Evolutionary conservation across 2,888 invertebrate species (phyloP), one percentile per base, ranked within the genome.

Genomic region (Polia nebulosa): DNA sequence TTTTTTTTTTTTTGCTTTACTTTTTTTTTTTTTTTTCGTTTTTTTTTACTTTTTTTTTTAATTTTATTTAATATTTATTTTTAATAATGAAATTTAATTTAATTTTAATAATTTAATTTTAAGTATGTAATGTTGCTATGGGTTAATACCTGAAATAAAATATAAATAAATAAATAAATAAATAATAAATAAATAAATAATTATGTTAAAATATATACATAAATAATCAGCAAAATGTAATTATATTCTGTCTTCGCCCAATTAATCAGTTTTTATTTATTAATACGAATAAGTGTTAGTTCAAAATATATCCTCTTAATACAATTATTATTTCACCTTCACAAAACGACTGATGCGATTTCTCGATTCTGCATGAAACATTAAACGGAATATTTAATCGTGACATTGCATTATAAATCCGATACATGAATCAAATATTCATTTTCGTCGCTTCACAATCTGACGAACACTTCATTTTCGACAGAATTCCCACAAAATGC

Each of bases 341-440:
- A 27, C 15, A 27, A 56, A 52, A 59, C 41, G 3, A 13, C 15
- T 62, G 29, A 34, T 36, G 9, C 11, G 45, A 29, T 57, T 27
- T 20, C 49, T 76, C 25, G 51, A 53, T 49, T 49, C 29, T 45
- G 25, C 53, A 17, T 76, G 53, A 64, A 76, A 61, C 13, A 41
- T 80, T 61, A 76, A 77, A 64, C 53, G 22, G 63, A 64, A 77
- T 80, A 68, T 77, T 69, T 49, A 57, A 77, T 49, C 5, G 29
- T 39, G 44, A 44, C 39, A 79, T 63, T 76, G 52, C 51, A 75
- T 63, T 70, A 70, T 61, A 75, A 79, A 76, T 76, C 61, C 56
- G 53, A 80, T 67, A 67, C 60, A 75, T 29, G 51, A 65, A 77
- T 83, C 49, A 83, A 72, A 73, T 70, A 72, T 83, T 67, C 75